Base-by-base conservation (phyloP, 2,797 vertebrate genomes). In the Sarcoramphus papa region DNA sequence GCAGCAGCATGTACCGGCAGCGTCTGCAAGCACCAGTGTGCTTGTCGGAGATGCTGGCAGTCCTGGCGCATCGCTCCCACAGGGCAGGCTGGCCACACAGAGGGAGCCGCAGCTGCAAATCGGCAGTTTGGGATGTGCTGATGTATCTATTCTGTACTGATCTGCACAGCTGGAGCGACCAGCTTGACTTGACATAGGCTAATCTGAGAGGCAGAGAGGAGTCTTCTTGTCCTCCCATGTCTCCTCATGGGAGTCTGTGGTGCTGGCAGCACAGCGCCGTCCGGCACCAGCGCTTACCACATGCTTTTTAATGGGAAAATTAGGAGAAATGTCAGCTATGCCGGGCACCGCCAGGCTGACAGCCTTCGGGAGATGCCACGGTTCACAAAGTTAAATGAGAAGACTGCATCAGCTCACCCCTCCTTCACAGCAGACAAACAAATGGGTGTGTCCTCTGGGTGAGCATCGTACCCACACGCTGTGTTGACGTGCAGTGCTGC, bases 1-100 rank as follows among this genome's bases (percentile, higher is more conserved):
- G 53, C 18, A 68, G 21, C 48, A 37, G 27, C 5, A 7, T 3
- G 1, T n/a, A 24, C 72, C 6, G 4, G 41, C 77, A 86, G 62
- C 0, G 0, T 37, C 62, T 78, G 25, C 19, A 69, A 65, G 43
- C 27, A 27, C 17, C 0, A 0, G 5, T 43, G 53, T 43, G 33
- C 48, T 33, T 1, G 0, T 23, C 0, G 7, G 67, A 81, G 63
- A n/a, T 2, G 4, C 12, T 51, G 47, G 40, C 22, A 56, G 43
- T 45, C 74, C 65, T 21, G 45, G 19, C 2, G 2, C 6, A 1
- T 54, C 2, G 0, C 40, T 80, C 22, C 33, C 6, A 6, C 0
- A 0, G 41, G 28, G 21, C 69, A 48, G 63, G 16, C 74, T 67
- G 67, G 56, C n/a, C 54, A 28, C 33, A 25, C 14, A 27, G 37